Conservation (phyloP, 1,140 invertebrate genomes). For the Zaprionus nigranus region DNA sequence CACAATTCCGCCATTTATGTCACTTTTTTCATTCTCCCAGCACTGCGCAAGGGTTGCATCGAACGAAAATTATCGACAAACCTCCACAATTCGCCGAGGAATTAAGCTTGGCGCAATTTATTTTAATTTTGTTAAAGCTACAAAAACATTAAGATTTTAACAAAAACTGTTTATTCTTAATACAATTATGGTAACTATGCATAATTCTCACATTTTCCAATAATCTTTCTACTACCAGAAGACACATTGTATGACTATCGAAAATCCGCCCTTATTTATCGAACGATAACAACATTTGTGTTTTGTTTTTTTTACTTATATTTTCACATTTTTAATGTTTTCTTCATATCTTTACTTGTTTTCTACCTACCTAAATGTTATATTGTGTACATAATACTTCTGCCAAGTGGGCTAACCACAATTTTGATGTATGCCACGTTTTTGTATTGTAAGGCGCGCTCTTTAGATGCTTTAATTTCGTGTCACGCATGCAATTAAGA, state of each 20-base stretch:
- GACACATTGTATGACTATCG: conserved; percentile 9
- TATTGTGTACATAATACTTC: not conserved
- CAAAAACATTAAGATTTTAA: not conserved
- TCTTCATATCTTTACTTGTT: not conserved
- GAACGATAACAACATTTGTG: conserved; percentile 8
- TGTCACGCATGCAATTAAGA: conserved; percentile 31
- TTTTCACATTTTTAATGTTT: not conserved
- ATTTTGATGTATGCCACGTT: conserved; percentile 18
- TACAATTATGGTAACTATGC: not conserved
- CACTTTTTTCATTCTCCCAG: conserved; percentile 79
- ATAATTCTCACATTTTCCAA: not conserved
- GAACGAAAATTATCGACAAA: conserved; percentile 32
- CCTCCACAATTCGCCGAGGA: conserved; percentile 20
- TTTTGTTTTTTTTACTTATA: not conserved
- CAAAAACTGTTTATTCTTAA: not conserved
- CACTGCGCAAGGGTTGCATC: conserved; percentile 27
- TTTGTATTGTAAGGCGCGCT: conserved; percentile 28
- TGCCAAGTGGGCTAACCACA: conserved; percentile 1
- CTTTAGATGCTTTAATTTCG: conserved; percentile 36
- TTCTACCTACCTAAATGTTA: not conserved
- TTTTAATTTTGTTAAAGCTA: not conserved
- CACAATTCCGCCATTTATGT: conserved; percentile 82
- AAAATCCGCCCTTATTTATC: conserved; percentile 29
- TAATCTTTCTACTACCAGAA: not conserved
- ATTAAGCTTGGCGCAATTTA: conserved; percentile 40